Conservation (phyloP, 2,797 vertebrate genomes). For the Sebastes iracundus region DNA sequence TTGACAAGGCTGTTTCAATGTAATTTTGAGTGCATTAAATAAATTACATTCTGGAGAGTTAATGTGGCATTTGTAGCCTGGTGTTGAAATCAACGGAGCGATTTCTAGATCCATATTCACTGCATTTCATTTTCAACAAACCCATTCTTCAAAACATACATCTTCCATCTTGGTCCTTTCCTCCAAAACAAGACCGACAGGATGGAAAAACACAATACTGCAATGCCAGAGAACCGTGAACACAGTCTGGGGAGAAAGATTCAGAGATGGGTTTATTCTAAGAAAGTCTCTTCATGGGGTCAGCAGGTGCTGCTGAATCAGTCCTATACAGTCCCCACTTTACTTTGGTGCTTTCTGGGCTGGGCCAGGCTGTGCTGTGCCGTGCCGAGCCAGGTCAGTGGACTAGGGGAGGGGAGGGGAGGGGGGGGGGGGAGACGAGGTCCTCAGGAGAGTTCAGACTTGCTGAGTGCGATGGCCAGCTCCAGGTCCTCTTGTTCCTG, state of each 20-base stretch:
- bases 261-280: slow-evolving; percentile 38
- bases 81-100: slow-evolving; percentile 5
- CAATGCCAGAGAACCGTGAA: slow-evolving; percentile 27
- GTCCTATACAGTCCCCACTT: slow-evolving; percentile 64
- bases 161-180: slow-evolving; percentile 13
- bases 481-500: slow-evolving; percentile 99
- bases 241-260: slow-evolving; percentile 24
- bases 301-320: slow-evolving; percentile 61
- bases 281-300: slow-evolving; percentile 60
- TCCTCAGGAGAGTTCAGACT: slow-evolving; percentile 95
- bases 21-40: slow-evolving; percentile 42
- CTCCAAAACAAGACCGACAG: slow-evolving; percentile 20
- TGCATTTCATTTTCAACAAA: slow-evolving; percentile 27
- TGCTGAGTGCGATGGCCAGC: slow-evolving; percentile 98
- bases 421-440: not conserved
- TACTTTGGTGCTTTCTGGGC: slow-evolving; percentile 75
- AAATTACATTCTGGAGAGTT: slow-evolving; percentile 60
- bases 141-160: not conserved
- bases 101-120: slow-evolving; percentile 26
- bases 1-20: slow-evolving; percentile 7
- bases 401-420: not conserved
- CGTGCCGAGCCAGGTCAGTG: slow-evolving; percentile 32
- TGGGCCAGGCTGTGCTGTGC: slow-evolving; percentile 50
- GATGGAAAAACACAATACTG: slow-evolving; percentile 27
- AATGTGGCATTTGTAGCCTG: not conserved